Evolutionary conservation across 2,888 invertebrate genomes (phyloP).

Genomic region (Spodoptera picta): DNA sequence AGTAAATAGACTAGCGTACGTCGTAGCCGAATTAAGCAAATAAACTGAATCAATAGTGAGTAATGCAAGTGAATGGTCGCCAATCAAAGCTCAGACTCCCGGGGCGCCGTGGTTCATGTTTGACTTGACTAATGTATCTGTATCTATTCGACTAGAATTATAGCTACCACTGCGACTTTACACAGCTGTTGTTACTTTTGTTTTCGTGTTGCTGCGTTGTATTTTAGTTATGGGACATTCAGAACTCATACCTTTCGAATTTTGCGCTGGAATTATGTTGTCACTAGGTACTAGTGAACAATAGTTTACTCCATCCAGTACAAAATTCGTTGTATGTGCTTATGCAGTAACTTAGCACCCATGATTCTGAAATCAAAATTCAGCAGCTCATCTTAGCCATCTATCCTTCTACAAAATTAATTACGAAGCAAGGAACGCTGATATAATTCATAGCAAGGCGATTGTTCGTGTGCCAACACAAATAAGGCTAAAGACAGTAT

Average conservation of each 20-base stretch:
- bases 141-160: constrained; percentile 6
- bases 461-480: constrained; percentile 13
- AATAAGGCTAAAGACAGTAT: constrained; percentile 22
- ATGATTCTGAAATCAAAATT: constrained; percentile 2
- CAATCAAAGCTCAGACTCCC: constrained; percentile 25
- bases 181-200: not conserved
- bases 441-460: constrained; percentile 20
- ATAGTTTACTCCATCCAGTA: not conserved
- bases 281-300: not conserved
- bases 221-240: no score
- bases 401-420: constrained; percentile 25
- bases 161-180: constrained; percentile 23
- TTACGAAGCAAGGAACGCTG: constrained; percentile 8
- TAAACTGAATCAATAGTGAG: constrained; percentile 35
- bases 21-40: constrained; percentile 18
- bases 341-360: no score
- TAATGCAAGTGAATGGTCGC: constrained; percentile 39
- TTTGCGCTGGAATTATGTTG: no score
- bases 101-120: constrained; percentile 34
- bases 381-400: constrained; percentile 3
- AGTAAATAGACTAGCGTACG: constrained; percentile 4
- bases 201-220: no score
- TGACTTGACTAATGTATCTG: constrained; percentile 30
- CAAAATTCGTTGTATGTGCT: not conserved
- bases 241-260: no score